Evolutionary conservation across 2,888 invertebrate species (phyloP).

Genomic region (Drosophila multiciliata): DNA sequence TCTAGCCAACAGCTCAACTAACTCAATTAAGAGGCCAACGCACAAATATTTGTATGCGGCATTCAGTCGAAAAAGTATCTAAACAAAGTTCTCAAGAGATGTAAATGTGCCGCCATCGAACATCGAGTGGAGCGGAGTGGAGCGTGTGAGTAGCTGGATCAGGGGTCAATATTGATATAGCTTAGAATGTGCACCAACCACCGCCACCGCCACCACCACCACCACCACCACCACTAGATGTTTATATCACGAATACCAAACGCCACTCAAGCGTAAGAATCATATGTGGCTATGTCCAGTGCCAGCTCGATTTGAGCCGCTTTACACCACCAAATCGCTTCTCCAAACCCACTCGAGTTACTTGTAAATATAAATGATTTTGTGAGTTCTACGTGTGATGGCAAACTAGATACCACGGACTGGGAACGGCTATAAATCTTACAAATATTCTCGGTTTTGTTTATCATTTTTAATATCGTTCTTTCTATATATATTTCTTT

Average conservation of each 20-base stretch:
- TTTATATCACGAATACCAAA: conserved; percentile 4
- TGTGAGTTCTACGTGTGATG: background rate
- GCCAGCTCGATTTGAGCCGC: conserved; percentile 32
- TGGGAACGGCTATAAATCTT: background rate
- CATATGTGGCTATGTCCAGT: conserved; percentile 25
- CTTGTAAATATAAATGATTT: conserved; percentile 31
- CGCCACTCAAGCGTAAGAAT: conserved; percentile 10
- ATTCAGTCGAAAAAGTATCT: conserved; percentile 83
- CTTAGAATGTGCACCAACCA: conserved; percentile 13
- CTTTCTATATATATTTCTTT: background rate
- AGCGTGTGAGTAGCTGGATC: conserved; percentile 56
- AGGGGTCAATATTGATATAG: conserved; percentile 61
- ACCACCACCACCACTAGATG: background rate
- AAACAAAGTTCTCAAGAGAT: conserved; percentile 72
- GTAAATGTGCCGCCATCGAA: conserved; percentile 20
- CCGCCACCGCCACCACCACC: background rate
- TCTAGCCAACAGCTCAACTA: conserved; percentile 63
- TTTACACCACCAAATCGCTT: conserved; percentile 24
- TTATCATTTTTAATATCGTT: background rate
- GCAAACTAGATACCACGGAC: conserved; percentile 18
- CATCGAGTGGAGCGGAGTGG: conserved; percentile 19
- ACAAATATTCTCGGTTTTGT: background rate
- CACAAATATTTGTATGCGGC: conserved; percentile 81
- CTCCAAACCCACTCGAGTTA: conserved; percentile 22
- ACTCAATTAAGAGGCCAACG: conserved; percentile 70